Base-by-base conservation (phyloP, 2,888 invertebrate species). In the Andrena chrysosceles region DNA sequence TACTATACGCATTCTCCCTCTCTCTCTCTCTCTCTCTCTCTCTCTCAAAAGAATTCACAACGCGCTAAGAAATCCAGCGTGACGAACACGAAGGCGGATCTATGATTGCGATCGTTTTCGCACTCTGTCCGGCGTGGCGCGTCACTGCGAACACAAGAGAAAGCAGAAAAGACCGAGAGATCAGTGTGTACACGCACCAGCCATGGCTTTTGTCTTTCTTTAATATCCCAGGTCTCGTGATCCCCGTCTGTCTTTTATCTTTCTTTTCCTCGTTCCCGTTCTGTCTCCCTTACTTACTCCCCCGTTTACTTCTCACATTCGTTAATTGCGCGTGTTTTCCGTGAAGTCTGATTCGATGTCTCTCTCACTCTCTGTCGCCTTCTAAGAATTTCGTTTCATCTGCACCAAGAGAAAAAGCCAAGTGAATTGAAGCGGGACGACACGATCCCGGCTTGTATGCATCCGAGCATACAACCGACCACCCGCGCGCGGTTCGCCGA, bases 121-220 rank as follows among this genome's bases (percentile, higher is more conserved):
- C 42, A 42, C 42, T 42, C 42, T 85, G 72, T 48, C 80, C 82
- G 84, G 76, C 76, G 76, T 75, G 81, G 77, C 90, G 90, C 91
- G 89, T 93, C 93, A 93, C 93, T 93, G 93, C 79, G 93, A 87
- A 87, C 87, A 85, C 82, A 87, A 81, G 52, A 87, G 75, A 85
- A 84, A 82, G 69, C 88, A 90, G 84, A 89, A 85, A 84, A 83
- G 79, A 84, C 88, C 89, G 87, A 86, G 88, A 87, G 86, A 85
- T 90, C 82, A 90, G 85, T 89, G 77, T 70, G 59, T n/a, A 81
- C 76, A 67, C 80, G 77, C 77, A 67, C 23, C 62, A 75, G 73
- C 82, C 70, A 52, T 68, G 23, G 31, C 29, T 62, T 75, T 68
- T 72, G 8, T 70, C 63, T 70, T 62, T 73, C 16, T 8, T 59